These are phyloP conservation scores for Acestrorhynchus altus DNA, from an alignment of 2,797 vertebrate genomes.

Conservation along the genomic window DNA sequence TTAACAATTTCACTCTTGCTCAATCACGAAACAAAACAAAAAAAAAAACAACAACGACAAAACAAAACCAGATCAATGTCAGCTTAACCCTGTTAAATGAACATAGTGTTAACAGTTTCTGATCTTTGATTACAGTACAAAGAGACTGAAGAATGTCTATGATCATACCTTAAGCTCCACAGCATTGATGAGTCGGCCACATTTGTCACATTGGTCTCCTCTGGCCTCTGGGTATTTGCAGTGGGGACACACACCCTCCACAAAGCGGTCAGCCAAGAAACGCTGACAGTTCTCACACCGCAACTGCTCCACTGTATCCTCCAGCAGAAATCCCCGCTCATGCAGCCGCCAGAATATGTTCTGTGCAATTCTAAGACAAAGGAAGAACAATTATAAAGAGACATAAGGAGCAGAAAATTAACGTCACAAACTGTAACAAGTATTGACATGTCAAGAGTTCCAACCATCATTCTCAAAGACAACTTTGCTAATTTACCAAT, in stretches of 20 bases:
- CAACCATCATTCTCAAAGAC: background rate
- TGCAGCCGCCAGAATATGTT: slow-evolving; percentile 90
- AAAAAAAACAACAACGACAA: too few relatives aligned
- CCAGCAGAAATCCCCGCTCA: slow-evolving; percentile 79
- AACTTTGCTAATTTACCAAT: too few relatives aligned
- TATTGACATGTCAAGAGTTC: too few relatives aligned
- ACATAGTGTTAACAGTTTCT: too few relatives aligned
- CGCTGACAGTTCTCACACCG: slow-evolving; percentile 87
- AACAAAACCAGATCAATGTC: too few relatives aligned
- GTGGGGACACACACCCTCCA: slow-evolving; percentile 91
- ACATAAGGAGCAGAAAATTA: background rate
- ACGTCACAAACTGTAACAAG: background rate
- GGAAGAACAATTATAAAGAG: background rate
- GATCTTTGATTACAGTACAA: too few relatives aligned
- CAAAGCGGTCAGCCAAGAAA: slow-evolving; percentile 95
- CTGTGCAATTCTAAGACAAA: slow-evolving; percentile 87
- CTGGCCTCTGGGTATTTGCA: slow-evolving; percentile 91
- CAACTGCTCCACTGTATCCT: slow-evolving; percentile 91
- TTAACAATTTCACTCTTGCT: too few relatives aligned
- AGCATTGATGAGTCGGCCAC: slow-evolving; percentile 94
- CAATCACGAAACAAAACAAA: too few relatives aligned
- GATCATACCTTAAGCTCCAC: slow-evolving; percentile 88
- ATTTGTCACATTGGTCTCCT: slow-evolving; percentile 96
- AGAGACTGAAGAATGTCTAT: background rate
- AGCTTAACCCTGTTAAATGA: too few relatives aligned